Base-by-base conservation (phyloP, 2,888 invertebrate genomes). In the Erebia palarica region DNA sequence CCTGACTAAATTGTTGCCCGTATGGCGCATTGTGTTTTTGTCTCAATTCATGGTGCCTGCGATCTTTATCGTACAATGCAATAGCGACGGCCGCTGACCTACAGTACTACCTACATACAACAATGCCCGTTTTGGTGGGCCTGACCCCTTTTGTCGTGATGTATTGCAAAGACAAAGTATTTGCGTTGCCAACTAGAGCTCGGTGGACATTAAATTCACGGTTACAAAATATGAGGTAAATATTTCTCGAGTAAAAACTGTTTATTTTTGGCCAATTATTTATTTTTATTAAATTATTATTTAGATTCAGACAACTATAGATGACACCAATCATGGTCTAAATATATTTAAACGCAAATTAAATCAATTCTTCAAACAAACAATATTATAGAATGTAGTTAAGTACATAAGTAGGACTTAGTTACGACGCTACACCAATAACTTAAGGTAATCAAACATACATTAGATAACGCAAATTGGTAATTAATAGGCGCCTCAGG, bases 401-500 rank as follows among this genome's bases (percentile, higher is more conserved):
- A 36, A 7, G 2, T 36, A 36, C 7, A 7, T 36, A 36, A 27
- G 27, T 27, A 2, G 27, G 1, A 16, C 13, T 7, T 58, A 47
- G 7, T 21, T 49, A 36, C 27, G 7, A 58, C 16, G 27, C 65
- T 49, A 60, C 27, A 67, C 10, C 16, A 65, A 70, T 70, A 78
- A 80, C 81, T 87, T 87, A 86, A 86, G 80, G 78, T 82, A 81
- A 84, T 82, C 81, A 80, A 84, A 84, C 86, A 81, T 81, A 82
- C 77, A 82, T 78, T 79, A 84, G 86, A 85, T 84, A 81, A 82
- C 79, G 81, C 84, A 86, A 84, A 87, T 88, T 88, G 86, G 82
- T 85, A 89, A 88, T 88, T 86, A 88, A 87, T 86, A 84, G 83
- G 82, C 81, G 81, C 84, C 86, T 84, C 83, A 87, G 86, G 86